phyloP scores from a whole-genome alignment of 2,113 vertebrate genomes.

The Clinocottus analis region DNA sequence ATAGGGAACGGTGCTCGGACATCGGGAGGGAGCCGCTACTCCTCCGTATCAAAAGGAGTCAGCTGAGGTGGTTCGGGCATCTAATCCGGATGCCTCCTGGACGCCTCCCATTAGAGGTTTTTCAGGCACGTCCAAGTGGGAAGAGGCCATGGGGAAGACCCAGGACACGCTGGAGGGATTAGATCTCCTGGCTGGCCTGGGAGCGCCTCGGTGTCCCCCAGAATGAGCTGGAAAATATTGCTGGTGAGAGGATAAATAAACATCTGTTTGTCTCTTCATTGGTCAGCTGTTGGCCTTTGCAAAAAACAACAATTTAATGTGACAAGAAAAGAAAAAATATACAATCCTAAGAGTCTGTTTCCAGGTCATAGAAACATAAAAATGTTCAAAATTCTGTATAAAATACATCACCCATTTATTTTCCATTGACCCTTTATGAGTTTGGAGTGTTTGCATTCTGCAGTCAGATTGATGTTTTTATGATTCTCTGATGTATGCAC shows the following conservation, averaged over 20 bases:
- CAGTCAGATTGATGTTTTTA: background rate
- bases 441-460: background rate
- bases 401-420: background rate
- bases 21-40: too few species aligned
- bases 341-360: background rate
- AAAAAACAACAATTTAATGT: background rate
- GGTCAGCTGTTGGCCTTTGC: background rate
- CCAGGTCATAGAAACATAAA: background rate
- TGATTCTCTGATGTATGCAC: background rate
- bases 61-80: too few species aligned
- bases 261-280: background rate
- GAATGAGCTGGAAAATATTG: too few species aligned
- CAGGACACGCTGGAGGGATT: too few species aligned
- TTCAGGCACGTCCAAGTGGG: too few species aligned
- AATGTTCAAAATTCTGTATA: background rate
- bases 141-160: too few species aligned
- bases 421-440: background rate
- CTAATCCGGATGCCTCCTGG: too few species aligned
- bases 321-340: background rate
- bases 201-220: too few species aligned
- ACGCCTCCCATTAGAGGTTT: too few species aligned
- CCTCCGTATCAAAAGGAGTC: too few species aligned
- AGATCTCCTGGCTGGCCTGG: too few species aligned
- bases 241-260: slow-evolving; percentile 8
- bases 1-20: too few species aligned